phyloP scores from a whole-genome alignment of 2,113 vertebrate species.

The Rhipidura dahli region DNA sequence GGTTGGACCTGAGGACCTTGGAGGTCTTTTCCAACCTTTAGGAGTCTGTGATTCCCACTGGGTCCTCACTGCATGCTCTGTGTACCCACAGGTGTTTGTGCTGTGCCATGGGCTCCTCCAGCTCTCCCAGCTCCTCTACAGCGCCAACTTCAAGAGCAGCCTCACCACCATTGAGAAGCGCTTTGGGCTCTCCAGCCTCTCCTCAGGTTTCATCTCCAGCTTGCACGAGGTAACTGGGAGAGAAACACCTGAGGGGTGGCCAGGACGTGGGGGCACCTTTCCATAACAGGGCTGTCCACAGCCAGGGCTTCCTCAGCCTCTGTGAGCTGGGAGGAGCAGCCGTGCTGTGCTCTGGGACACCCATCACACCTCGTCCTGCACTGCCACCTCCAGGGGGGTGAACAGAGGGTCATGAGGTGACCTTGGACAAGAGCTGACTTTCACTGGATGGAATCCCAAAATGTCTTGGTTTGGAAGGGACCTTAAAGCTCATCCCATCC shows the following conservation, averaged over 20 bases:
- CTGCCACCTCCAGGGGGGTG: accelerated
- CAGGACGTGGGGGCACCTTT: neutral
- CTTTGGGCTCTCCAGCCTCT: conserved; percentile 93
- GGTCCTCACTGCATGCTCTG: neutral
- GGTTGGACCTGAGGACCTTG: neutral
- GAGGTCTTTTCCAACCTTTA: neutral
- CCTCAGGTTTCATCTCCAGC: conserved; percentile 94
- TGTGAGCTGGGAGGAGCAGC: neutral
- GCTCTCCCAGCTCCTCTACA: conserved; percentile 92
- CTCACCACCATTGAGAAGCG: conserved; percentile 96
- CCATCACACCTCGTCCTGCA: neutral
- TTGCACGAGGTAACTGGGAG: conserved; percentile 85
- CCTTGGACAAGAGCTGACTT: neutral
- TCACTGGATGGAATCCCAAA: neutral
- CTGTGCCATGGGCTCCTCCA: conserved; percentile 92
- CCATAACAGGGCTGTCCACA: neutral
- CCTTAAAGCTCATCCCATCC: neutral
- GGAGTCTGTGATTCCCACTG: neutral
- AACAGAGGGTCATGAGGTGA: accelerated
- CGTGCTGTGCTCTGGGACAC: neutral
- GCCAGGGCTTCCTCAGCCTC: neutral
- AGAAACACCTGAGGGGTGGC: neutral
- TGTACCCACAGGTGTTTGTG: conserved; percentile 84
- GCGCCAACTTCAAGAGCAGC: conserved; percentile 95
- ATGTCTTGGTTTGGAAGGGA: neutral